A percentile compares a stretch with the other conserved stretches of the same genome.
Conservation (phyloP, 2,888 invertebrate genomes). For the Brenthis ino region DNA sequence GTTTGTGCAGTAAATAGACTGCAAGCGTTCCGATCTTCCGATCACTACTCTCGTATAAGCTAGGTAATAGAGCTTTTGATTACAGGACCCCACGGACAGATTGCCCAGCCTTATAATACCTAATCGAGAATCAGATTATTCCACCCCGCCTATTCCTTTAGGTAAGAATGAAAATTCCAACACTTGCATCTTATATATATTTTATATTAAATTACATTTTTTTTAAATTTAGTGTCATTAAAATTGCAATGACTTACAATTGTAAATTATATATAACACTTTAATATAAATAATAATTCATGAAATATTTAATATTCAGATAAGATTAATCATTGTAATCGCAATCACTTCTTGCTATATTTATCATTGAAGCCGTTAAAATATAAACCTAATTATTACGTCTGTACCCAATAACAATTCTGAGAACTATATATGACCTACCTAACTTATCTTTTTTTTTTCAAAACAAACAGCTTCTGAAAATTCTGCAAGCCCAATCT, state of each 20-base stretch:
- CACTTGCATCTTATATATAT: neutral
- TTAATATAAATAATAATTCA: neutral
- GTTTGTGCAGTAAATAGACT: constrained; percentile 49
- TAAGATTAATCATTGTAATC: constrained; percentile 9
- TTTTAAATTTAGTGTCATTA: neutral
- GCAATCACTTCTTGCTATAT: constrained; percentile 4
- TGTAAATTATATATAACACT: neutral
- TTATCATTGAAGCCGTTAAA: constrained; percentile 5
- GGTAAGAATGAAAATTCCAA: constrained; percentile 48
- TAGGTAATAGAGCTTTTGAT: constrained; percentile 32
- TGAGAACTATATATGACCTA: neutral
- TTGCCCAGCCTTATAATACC: constrained; percentile 46
- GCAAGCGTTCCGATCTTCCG: constrained; percentile 35
- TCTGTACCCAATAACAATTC: neutral
- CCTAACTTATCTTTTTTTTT: neutral
- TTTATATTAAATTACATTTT: neutral
- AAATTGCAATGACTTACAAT: neutral
- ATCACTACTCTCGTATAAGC: constrained; percentile 8
- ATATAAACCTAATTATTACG: constrained; percentile 2
- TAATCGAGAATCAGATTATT: constrained; percentile 54
- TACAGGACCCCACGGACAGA: constrained; percentile 59
- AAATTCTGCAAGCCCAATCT: constrained; percentile 26
- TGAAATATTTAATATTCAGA: neutral
- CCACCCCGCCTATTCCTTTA: constrained; percentile 56
- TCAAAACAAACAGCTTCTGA: constrained; percentile 25